phyloP scores from a whole-genome alignment of 2,888 invertebrate species.

The Asteroscopus sphinx region DNA sequence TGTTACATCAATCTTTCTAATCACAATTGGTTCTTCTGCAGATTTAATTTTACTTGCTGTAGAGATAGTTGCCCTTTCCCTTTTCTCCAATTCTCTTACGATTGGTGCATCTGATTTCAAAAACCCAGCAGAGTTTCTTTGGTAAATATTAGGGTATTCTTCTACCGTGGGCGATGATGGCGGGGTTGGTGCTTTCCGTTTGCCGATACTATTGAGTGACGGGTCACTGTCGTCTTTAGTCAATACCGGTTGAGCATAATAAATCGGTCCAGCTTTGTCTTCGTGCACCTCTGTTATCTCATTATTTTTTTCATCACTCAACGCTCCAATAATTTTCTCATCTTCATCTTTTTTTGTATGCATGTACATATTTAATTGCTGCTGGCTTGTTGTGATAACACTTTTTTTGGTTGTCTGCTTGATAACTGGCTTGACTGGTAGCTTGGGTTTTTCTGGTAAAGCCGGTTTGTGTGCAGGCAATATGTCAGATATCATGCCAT shows the following conservation, averaged over 20 bases:
- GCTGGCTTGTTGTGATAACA: constrained; percentile 76
- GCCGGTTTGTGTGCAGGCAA: constrained; percentile 89
- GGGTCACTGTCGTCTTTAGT: constrained; percentile 90
- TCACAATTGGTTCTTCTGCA: constrained; percentile 74
- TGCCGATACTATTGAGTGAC: constrained; percentile 89
- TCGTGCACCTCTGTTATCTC: constrained; percentile 79
- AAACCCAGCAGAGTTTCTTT: constrained; percentile 89
- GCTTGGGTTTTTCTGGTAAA: constrained; percentile 93
- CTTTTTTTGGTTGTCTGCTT: constrained; percentile 85
- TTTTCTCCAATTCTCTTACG: constrained; percentile 93
- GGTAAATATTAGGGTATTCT: constrained; percentile 89
- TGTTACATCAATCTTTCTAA: constrained; percentile 72
- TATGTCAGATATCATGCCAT: constrained; percentile 90
- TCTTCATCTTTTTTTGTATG: constrained; percentile 80
- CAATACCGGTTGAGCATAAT: constrained; percentile 85
- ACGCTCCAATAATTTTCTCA: constrained; percentile 67
- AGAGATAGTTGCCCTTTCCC: constrained; percentile 90
- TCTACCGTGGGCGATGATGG: constrained; percentile 88
- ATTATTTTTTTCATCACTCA: constrained; percentile 79
- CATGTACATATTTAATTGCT: constrained; percentile 87
- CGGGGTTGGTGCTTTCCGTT: constrained; percentile 94
- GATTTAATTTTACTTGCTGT: constrained; percentile 71
- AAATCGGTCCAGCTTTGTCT: constrained; percentile 80
- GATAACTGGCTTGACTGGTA: constrained; percentile 90
- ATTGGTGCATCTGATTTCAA: constrained; percentile 92